Conservation (phyloP, 2,113 vertebrate species). For the Podilymbus podiceps region DNA sequence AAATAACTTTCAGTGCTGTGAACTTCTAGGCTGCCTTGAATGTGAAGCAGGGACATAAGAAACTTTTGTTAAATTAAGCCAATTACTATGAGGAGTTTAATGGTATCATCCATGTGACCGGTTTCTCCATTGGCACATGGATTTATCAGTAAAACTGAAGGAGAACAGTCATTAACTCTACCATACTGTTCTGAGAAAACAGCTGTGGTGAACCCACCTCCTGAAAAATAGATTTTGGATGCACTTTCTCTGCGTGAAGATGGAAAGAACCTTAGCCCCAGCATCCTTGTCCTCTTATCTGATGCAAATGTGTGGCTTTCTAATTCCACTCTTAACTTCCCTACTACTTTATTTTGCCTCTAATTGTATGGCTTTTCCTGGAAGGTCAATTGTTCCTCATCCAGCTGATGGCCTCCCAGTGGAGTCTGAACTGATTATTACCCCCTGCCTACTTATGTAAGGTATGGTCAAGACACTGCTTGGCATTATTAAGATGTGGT, state of each 20-base stretch:
- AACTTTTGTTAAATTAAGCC: neutral
- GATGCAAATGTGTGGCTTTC: neutral
- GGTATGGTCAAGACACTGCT: neutral
- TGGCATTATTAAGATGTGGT: conserved; percentile 32
- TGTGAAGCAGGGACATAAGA: neutral
- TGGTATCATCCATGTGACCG: neutral
- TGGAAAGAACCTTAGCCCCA: neutral
- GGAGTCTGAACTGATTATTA: conserved; percentile 16
- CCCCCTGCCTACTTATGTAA: neutral
- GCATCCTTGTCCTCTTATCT: neutral
- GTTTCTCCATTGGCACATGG: neutral
- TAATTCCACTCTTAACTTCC: neutral
- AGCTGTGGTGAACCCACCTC: neutral
- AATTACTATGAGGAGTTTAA: neutral
- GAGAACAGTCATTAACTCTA: neutral
- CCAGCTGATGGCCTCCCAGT: neutral
- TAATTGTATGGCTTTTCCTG: neutral
- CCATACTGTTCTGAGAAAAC: neutral
- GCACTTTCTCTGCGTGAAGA: neutral
- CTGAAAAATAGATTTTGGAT: neutral
- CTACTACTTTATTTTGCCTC: neutral
- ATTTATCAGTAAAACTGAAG: neutral
- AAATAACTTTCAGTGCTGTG: neutral
- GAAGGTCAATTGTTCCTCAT: conserved; percentile 12
- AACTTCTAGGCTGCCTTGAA: neutral